Evolutionary conservation across 2,113 vertebrate species (phyloP).

Genomic region (Chunga burmeisteri): DNA sequence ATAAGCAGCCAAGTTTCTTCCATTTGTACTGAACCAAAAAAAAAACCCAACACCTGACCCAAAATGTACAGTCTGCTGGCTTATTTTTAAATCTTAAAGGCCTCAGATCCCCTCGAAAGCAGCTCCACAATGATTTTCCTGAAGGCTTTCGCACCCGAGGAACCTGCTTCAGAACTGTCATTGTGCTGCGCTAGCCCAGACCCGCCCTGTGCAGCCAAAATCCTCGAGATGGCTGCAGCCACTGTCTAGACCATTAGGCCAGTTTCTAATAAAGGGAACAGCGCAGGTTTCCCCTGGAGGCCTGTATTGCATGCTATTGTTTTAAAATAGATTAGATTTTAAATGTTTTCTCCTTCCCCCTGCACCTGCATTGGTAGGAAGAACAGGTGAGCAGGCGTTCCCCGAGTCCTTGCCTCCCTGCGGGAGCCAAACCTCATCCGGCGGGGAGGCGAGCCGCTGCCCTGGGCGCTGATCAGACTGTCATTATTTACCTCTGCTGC

Average conservation of each 20-base stretch:
- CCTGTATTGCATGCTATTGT: conserved; percentile 55
- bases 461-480: not conserved
- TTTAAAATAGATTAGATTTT: conserved; percentile 46
- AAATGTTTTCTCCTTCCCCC: not conserved
- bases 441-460: not conserved
- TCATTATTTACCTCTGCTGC: not conserved
- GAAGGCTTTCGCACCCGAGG: not conserved
- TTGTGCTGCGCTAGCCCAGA: not conserved
- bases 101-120: not conserved
- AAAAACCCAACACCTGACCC: not conserved
- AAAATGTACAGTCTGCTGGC: conserved; percentile 68
- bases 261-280: not conserved
- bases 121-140: not conserved
- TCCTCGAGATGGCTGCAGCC: not conserved
- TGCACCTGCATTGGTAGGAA: not conserved
- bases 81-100: conserved; percentile 59
- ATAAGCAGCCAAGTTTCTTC: conserved; percentile 58
- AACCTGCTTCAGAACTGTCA: not conserved
- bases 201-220: not conserved
- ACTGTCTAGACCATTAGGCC: not conserved
- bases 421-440: not conserved
- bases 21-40: conserved; percentile 68
- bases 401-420: not conserved
- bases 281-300: conserved; percentile 2
- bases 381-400: not conserved